A percentile compares a stretch with the other conserved stretches of the same genome.
Conservation (phyloP, 2,113 vertebrate species). For the Petroica traversi region DNA sequence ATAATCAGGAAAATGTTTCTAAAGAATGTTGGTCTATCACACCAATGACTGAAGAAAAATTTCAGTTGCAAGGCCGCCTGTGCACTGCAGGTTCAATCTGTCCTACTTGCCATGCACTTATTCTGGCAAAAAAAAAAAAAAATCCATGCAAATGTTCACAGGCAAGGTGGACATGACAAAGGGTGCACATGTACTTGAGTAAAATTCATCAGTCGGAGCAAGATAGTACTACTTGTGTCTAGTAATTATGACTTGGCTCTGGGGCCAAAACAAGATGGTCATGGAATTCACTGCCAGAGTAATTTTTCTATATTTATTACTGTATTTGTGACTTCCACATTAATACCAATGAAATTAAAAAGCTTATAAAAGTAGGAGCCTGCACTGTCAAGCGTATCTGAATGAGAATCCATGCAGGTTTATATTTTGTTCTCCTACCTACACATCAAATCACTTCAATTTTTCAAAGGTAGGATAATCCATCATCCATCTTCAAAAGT, state of each 20-base stretch:
- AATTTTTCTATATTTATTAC: neutral
- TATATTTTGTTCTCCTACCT: neutral
- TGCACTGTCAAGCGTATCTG: neutral
- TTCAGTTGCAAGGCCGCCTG: neutral
- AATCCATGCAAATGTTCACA: neutral
- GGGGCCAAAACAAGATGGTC: neutral
- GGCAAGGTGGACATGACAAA: neutral
- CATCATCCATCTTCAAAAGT: neutral
- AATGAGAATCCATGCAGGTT: neutral
- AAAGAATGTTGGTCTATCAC: neutral
- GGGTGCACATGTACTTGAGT: neutral
- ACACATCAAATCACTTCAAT: neutral
- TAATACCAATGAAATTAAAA: neutral
- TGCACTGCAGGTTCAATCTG: neutral
- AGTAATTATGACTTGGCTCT: neutral
- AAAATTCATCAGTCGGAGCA: neutral
- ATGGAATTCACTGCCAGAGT: neutral
- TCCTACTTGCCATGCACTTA: neutral
- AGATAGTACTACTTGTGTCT: neutral
- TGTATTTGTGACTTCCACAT: neutral
- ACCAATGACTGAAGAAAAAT: neutral
- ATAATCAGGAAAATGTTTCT: neutral
- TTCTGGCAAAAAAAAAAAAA: neutral
- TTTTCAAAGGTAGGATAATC: neutral
- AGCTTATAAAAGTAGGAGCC: neutral